These are phyloP conservation scores for Theretra japonica DNA, from an alignment of 2,888 invertebrate genomes.

Conservation along the genomic window DNA sequence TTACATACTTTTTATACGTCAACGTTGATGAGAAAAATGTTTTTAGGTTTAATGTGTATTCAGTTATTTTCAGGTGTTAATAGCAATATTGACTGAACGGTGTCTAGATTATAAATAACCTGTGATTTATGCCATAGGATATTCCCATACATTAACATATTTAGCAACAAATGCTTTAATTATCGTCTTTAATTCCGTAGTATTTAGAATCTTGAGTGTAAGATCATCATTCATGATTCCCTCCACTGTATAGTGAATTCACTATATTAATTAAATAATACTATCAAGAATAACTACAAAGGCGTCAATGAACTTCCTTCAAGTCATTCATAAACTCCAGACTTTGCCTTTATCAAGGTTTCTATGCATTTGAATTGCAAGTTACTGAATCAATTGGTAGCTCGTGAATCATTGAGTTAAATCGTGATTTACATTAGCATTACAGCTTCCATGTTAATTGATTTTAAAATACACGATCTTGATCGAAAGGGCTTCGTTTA, in stretches of 20 bases:
- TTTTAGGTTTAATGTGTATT: not conserved
- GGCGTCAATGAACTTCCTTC: slow-evolving; percentile 9
- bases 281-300: not conserved
- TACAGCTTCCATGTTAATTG: not conserved
- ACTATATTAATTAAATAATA: not conserved
- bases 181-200: not conserved
- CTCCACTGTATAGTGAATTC: no score
- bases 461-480: no score
- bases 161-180: no score
- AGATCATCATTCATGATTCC: no score
- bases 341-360: not conserved
- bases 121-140: no score
- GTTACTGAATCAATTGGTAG: slow-evolving; percentile 16
- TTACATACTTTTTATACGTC: not conserved
- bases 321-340: slow-evolving; percentile 19
- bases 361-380: slow-evolving; percentile 9
- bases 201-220: not conserved
- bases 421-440: slow-evolving; percentile 15
- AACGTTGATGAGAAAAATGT: not conserved
- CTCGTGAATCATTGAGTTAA: slow-evolving; percentile 14
- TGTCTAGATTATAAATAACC: no score
- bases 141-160: no score
- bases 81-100: no score
- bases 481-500: no score
- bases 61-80: not conserved